Evolutionary conservation across 1,140 invertebrate species (phyloP).

Genomic region (roundworm (Caenorhabditis elegans)): DNA sequence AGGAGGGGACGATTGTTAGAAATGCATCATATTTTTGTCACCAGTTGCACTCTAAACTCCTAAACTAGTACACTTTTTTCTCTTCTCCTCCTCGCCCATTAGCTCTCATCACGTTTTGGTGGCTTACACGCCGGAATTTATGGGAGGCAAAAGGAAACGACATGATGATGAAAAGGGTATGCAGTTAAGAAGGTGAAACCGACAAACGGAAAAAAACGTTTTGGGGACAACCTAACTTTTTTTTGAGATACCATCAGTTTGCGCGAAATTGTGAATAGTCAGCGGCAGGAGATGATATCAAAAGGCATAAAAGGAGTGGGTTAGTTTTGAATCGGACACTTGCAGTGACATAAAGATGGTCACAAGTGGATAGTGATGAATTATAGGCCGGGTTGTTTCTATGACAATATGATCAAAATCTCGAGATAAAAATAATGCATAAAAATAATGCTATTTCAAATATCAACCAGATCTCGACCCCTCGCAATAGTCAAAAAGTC

Average conservation of each 20-base stretch:
- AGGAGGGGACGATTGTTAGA: neutral
- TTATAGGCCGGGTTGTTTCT: conserved; percentile 8
- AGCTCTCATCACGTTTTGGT: conserved; percentile 22
- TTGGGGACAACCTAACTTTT: neutral
- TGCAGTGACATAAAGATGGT: neutral
- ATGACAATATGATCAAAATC: neutral
- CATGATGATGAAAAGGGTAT: neutral
- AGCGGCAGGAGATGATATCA: neutral
- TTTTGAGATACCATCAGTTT: conserved; percentile 25
- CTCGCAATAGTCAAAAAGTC: neutral
- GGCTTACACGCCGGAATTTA: conserved; percentile 9
- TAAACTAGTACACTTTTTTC: conserved; percentile 12
- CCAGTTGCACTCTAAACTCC: conserved; percentile 2
- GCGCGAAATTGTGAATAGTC: conserved; percentile 25
- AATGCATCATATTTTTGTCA: conserved; percentile 33
- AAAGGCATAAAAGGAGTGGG: conserved; percentile 12
- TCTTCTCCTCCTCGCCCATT: neutral
- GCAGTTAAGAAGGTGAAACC: neutral
- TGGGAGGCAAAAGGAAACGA: conserved; percentile 24
- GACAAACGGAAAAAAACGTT: neutral
- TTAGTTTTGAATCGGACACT: neutral
- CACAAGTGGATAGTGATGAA: conserved; percentile 30
- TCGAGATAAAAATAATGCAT: neutral
- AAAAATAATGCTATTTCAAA: no score
- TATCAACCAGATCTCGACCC: neutral